A percentile compares a stretch with the other conserved stretches of the same genome.
phyloP scores from a whole-genome alignment of 2,888 invertebrate species.

The Drosophila lacicola region DNA sequence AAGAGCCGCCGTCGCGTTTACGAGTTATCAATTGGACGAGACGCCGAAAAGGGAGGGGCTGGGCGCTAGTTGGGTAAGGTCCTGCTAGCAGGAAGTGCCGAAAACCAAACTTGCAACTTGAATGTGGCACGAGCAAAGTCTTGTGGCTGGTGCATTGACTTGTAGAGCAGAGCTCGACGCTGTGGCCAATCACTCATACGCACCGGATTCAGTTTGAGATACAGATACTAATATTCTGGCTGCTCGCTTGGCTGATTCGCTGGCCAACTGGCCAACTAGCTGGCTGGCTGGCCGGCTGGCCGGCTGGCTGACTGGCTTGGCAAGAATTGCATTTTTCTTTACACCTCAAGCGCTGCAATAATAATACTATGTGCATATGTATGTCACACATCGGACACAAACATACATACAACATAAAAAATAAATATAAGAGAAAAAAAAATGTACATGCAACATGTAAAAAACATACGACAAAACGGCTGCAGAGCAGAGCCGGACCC shows the following conservation, averaged over 20 bases:
- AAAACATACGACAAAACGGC: slow-evolving; percentile 25
- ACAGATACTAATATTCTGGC: slow-evolving; percentile 21
- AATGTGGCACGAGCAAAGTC: too few species aligned
- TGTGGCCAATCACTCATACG: slow-evolving; percentile 45
- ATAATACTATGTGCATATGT: slow-evolving; percentile 28
- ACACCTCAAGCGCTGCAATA: slow-evolving; percentile 28
- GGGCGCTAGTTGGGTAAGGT: slow-evolving; percentile 3
- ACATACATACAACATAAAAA: slow-evolving; percentile 8
- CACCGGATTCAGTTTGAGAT: slow-evolving; percentile 46
- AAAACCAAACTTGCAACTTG: too few species aligned
- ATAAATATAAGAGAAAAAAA: too few species aligned
- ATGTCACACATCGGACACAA: slow-evolving; percentile 17
- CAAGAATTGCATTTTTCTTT: slow-evolving; percentile 66
- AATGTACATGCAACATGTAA: slow-evolving; percentile 17
- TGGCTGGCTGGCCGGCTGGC: slow-evolving; percentile 9
- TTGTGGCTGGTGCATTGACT: slow-evolving; percentile 30
- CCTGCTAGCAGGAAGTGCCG: slow-evolving; percentile 47
- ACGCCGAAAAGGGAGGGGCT: neutral
- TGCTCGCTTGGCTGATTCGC: slow-evolving; percentile 31
- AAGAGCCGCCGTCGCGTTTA: slow-evolving; percentile 2
- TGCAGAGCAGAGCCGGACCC: slow-evolving; percentile 16
- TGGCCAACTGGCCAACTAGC: slow-evolving; percentile 18
- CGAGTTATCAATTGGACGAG: slow-evolving; percentile 1
- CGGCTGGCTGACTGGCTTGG: slow-evolving; percentile 44
- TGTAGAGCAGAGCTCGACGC: neutral